Evolutionary conservation across 2,888 invertebrate genomes (phyloP).

Genomic region (Heliconius cydno): DNA sequence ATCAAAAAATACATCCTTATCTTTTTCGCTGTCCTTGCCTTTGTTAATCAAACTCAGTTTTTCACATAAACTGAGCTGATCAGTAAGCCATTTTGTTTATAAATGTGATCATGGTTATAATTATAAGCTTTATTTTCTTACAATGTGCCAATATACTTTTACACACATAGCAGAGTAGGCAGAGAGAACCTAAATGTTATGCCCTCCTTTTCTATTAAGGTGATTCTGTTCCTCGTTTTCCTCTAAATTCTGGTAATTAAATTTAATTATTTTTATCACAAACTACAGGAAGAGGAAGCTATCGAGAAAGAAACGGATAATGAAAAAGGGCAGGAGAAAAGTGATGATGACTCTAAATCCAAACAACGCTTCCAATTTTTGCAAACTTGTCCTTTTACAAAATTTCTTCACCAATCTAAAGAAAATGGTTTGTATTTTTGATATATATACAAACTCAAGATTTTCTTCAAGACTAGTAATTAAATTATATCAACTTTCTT

Average conservation of each 20-base stretch:
- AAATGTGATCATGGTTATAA: background rate
- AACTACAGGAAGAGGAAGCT: slow-evolving; percentile 67
- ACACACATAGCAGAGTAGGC: too few relatives aligned
- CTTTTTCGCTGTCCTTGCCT: background rate
- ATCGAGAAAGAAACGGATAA: slow-evolving; percentile 72
- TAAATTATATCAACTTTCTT: slow-evolving; percentile 15
- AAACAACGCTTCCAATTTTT: slow-evolving; percentile 73
- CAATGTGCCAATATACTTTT: background rate
- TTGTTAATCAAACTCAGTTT: background rate
- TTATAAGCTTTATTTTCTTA: background rate
- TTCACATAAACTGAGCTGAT: background rate
- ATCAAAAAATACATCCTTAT: background rate
- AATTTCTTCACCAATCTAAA: slow-evolving; percentile 69
- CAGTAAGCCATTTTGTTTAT: background rate
- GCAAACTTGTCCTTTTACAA: slow-evolving; percentile 71
- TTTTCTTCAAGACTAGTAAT: background rate
- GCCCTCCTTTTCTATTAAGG: too few relatives aligned
- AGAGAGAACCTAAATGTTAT: too few relatives aligned
- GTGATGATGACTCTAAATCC: slow-evolving; percentile 67
- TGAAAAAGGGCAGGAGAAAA: slow-evolving; percentile 59
- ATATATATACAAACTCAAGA: background rate
- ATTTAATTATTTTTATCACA: slow-evolving; percentile 5
- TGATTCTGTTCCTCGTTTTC: too few relatives aligned
- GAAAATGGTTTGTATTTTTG: slow-evolving; percentile 60
- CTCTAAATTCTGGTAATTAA: background rate